Base-by-base conservation (phyloP, 2,888 invertebrate species). In the Chrysolina oricalcia region DNA sequence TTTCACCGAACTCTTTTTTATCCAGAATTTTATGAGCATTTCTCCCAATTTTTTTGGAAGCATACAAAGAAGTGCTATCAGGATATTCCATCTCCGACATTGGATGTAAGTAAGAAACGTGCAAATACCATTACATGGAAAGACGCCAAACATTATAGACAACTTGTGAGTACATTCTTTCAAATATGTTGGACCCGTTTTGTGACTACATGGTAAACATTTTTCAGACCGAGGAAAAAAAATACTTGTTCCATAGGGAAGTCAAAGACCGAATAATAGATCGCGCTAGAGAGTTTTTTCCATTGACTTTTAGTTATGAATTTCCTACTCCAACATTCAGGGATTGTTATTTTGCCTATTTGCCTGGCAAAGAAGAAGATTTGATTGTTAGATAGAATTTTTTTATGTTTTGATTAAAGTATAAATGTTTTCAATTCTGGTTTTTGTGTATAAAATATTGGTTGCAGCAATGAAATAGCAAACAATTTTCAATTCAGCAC, bases 311-410 rank as follows among this genome's bases (percentile, higher is more conserved):
- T 75, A 76, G 82, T 17, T 88, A 88, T 76, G 84, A 87, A 77
- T 86, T 87, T 70, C 87, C 85, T 2, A 86, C 77, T 8, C 80
- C 79, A 41, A 82, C 83, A 15, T 87, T 87, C 77, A 81, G 87
- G 63, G 85, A 88, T 73, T 84, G 84, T 68, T 87, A 82, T 77
- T 88, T 87, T 74, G 83, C 88, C 4, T 89, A 88, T 78, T 72
- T 84, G 56, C 86, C 88, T 11, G 75, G 83, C 5, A 87, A 87
- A 81, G 87, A 87, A 73, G 85, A 86, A 70, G 83, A 87, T 15
- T 72, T 84, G 10, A 73, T 79, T 48, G 80, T 81, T 9, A 80
- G 69, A 27, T 69, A 23, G 53, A 2, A 19, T n/a, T 17, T 65
- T 65, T n/a, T 3, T 17, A 65, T 19, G 17, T 1, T 43, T 46